phyloP scores from a whole-genome alignment of 37 sponge, comb jelly and placozoan genomes.

The Theonella swinhoei region DNA sequence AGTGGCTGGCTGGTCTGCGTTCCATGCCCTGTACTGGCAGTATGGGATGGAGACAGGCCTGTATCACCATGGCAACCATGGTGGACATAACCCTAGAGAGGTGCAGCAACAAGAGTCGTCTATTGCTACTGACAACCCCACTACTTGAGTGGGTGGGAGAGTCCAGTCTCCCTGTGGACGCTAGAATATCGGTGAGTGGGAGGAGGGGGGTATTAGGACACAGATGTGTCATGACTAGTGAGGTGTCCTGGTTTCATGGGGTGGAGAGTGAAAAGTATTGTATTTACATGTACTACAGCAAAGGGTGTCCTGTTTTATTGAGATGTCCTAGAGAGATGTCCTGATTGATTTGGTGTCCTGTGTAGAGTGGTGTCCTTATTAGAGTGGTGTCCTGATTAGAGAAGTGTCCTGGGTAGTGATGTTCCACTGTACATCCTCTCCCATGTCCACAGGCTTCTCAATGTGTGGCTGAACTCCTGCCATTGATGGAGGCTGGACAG shows the following conservation, averaged over 20 bases:
- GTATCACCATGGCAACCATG: background rate
- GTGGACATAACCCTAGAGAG: background rate
- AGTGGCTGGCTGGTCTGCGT: background rate
- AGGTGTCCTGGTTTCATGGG: too few species aligned
- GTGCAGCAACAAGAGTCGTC: background rate
- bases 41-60: background rate
- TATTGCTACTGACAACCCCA: background rate
- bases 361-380: too few species aligned
- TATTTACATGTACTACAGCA: too few species aligned
- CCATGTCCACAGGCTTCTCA: background rate
- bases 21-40: background rate
- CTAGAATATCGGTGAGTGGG: too few species aligned
- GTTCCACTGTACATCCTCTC: background rate
- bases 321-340: too few species aligned
- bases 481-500: background rate
- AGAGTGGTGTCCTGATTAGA: too few species aligned
- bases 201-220: too few species aligned
- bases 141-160: background rate
- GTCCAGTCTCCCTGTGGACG: background rate
- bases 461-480: background rate
- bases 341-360: too few species aligned
- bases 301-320: too few species aligned
- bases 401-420: too few species aligned
- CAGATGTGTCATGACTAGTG: too few species aligned
- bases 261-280: too few species aligned